Evolutionary conservation across 2,797 vertebrate genomes (phyloP).

Genomic region (Clarias laeviceps): DNA sequence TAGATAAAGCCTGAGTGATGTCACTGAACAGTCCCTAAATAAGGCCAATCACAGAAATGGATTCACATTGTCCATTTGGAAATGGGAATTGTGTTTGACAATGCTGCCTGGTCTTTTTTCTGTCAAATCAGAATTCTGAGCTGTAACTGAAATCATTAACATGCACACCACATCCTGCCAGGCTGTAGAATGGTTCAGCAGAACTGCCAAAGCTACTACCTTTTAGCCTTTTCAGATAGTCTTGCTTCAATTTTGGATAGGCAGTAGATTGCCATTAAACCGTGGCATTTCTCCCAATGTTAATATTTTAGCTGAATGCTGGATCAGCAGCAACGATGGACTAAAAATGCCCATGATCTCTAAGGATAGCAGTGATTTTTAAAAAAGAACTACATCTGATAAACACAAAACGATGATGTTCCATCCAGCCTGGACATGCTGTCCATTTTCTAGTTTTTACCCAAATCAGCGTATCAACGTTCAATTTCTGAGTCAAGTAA

Average conservation of each 20-base stretch:
- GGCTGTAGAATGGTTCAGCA: conserved; percentile 1
- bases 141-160: conserved; percentile 14
- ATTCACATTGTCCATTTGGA: not conserved
- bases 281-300: not conserved
- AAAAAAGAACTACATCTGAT: not conserved
- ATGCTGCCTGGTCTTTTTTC: not conserved
- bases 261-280: conserved; percentile 6
- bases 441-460: not conserved
- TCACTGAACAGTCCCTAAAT: not conserved
- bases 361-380: not conserved
- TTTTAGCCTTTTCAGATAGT: not conserved
- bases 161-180: conserved; percentile 8
- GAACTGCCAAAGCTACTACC: conserved; percentile 8
- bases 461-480: conserved; percentile 6
- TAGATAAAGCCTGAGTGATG: not conserved
- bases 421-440: not conserved
- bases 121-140: conserved; percentile 12
- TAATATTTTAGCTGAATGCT: not conserved
- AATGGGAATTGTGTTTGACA: conserved; percentile 1
- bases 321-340: not conserved
- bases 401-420: not conserved
- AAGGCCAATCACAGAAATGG: not conserved
- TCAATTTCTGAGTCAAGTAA: conserved; percentile 12
- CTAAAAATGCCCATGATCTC: not conserved
- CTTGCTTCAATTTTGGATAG: not conserved